Base-by-base conservation (phyloP, 2,888 invertebrate species). In the Loripinus fragilis region DNA sequence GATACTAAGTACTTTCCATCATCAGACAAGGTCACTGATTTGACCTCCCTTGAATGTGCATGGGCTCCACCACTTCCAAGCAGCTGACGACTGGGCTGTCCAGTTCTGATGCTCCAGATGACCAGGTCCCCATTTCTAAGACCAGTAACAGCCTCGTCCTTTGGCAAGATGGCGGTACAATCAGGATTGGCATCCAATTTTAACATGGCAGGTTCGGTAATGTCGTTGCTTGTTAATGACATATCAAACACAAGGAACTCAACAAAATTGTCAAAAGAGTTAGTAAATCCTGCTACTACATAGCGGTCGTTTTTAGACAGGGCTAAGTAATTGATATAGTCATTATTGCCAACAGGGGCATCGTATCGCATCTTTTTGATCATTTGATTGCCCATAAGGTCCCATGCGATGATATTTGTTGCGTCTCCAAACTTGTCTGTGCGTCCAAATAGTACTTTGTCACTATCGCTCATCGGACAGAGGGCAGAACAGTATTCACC, bases 181-280 rank as follows among this genome's bases (percentile, higher is more conserved):
- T 92, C 91, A 20, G 92, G 92, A 68, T 89, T 86, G 23, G 93
- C 93, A 77, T 93, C 91, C 71, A 94, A 80, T 65, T 91, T 90
- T 42, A 93, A 85, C 73, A 93, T 88, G 79, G 88, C 89, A 10
- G 93, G 92, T 48, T 93, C 93, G 28, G 86, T 87, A n/a, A 90
- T 87, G 68, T 89, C 89, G 77, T 89, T 88, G 71, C 88, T 88
- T 25, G 90, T 90, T 42, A 88, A 76, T 52, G 87, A 91, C 89
- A 93, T 90, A 76, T 94, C 93, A 80, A 93, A 94, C 60, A 92
- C 88, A 69, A 93, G 90, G 85, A 92, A 93, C 81, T 93, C 93
- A 28, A 93, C 92, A 67, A 88, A 90, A 75, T 91, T 91, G 85
- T 94, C 93, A 74, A 90, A 90, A 10, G 92, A 89, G 85, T 93